phyloP scores from a whole-genome alignment of 2,113 vertebrate genomes.

The Bubo scandiacus region DNA sequence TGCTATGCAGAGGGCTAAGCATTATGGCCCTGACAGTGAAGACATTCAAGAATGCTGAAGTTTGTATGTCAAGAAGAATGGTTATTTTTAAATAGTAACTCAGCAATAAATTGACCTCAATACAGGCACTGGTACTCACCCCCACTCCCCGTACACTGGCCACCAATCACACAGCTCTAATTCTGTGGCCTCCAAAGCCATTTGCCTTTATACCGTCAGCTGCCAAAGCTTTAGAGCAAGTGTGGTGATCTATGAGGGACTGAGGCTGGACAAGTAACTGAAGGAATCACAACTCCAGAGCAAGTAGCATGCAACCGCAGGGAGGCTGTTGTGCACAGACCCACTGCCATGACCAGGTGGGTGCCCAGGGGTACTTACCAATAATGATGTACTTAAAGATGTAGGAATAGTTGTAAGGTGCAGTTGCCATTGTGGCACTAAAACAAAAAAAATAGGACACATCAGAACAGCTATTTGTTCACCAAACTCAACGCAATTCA shows the following conservation, averaged over 20 bases:
- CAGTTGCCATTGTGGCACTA: conserved; percentile 94
- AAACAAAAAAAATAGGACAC: conserved; percentile 30
- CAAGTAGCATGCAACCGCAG: background rate
- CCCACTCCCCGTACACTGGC: background rate
- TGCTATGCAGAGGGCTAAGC: background rate
- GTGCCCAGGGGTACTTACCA: conserved; percentile 80
- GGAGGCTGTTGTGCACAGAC: background rate
- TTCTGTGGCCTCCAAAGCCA: background rate
- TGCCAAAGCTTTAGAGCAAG: background rate
- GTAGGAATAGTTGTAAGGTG: conserved; percentile 99
- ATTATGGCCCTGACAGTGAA: background rate
- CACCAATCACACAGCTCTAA: background rate
- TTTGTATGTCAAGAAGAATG: background rate
- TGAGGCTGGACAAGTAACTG: background rate
- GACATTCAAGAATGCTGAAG: background rate
- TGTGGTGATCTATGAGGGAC: background rate
- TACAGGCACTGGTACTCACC: background rate
- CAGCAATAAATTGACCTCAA: background rate
- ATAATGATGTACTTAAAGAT: conserved; percentile 99
- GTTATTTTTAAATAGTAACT: background rate
- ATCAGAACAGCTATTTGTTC: background rate
- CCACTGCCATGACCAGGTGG: accelerated
- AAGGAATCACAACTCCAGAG: background rate
- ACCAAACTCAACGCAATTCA: background rate
- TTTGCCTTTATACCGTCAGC: background rate